Percentiles rank a stretch among this genome's conserved stretches.
These are phyloP conservation scores for Eumeta japonica DNA, from an alignment of 1,140 invertebrate species.

Conservation along the genomic window DNA sequence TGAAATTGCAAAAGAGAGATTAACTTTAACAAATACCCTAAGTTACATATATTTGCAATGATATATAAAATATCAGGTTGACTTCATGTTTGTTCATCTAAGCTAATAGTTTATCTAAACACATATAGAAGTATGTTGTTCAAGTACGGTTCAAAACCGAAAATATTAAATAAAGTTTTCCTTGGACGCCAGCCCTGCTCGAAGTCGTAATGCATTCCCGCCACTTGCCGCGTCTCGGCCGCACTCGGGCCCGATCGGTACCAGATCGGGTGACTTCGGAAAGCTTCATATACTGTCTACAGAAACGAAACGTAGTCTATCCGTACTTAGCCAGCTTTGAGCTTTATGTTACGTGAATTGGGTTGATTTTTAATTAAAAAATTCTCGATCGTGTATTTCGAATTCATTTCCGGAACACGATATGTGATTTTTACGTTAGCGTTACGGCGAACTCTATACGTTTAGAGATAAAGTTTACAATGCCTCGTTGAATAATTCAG, in stretches of 20 bases:
- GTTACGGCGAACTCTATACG: constrained; percentile 17
- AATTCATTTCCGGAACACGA: not conserved
- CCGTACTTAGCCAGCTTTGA: constrained; percentile 10
- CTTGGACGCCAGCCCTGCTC: constrained; percentile 29
- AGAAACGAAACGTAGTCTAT: constrained; percentile 38
- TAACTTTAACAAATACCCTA: constrained; percentile 5
- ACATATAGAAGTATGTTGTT: too few species aligned
- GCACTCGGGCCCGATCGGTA: constrained; percentile 53
- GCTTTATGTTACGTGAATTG: constrained; percentile 8
- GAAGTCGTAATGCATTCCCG: constrained; percentile 49
- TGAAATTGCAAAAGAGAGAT: not conserved
- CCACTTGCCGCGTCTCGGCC: constrained; percentile 46
- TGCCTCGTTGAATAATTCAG: constrained; percentile 28
- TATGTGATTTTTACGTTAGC: constrained; percentile 27
- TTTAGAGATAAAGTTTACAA: constrained; percentile 16
- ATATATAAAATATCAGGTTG: too few species aligned
- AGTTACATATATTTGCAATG: too few species aligned
- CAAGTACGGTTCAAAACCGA: too few species aligned
- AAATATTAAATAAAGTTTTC: constrained; percentile 17
- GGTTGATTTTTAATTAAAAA: constrained; percentile 10
- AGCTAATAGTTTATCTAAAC: too few species aligned
- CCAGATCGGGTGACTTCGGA: constrained; percentile 39
- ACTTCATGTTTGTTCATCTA: too few species aligned
- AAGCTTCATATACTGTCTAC: constrained; percentile 44
- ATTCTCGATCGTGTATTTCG: constrained; percentile 11